A percentile compares a stretch with the other conserved stretches of the same genome.
Conservation (phyloP, 2,888 invertebrate species). For the Caradrina clavipalpis region DNA sequence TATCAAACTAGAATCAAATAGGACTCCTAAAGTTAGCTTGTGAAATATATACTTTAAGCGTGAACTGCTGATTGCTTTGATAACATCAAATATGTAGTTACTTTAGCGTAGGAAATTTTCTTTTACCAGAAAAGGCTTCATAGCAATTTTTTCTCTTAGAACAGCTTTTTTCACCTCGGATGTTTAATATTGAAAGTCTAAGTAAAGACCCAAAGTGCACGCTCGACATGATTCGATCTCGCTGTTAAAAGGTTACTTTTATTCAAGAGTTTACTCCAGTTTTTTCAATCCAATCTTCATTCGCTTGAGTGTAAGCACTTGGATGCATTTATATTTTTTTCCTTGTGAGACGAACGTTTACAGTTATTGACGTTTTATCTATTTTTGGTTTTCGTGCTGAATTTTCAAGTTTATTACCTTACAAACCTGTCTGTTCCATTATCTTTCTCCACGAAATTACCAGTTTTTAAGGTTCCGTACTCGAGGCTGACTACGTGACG, state of each 20-base stretch:
- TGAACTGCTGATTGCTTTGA: constrained; percentile 17
- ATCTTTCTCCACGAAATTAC: not conserved
- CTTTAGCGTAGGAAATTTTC: constrained; percentile 5
- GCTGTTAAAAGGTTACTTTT: constrained; percentile 47
- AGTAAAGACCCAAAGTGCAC: constrained; percentile 47
- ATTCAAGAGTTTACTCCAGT: constrained; percentile 34
- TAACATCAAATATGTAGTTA: constrained; percentile 22
- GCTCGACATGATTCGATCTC: constrained; percentile 44
- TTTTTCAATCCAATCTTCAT: constrained; percentile 63
- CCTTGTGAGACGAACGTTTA: constrained; percentile 21
- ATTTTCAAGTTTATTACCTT: not conserved
- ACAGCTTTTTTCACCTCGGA: constrained; percentile 14
- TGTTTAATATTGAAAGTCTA: constrained; percentile 45
- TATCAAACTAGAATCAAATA: constrained; percentile 37
- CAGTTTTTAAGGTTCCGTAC: not conserved
- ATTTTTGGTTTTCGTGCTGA: not conserved
- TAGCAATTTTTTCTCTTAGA: constrained; percentile 23
- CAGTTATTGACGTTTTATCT: constrained; percentile 15
- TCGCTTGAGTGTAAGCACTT: constrained; percentile 53
- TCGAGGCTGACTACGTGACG: no score
- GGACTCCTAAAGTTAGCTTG: constrained; percentile 22
- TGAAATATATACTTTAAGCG: constrained; percentile 8
- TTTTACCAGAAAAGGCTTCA: constrained; percentile 19
- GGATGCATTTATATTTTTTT: constrained; percentile 51
- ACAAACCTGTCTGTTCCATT: constrained; percentile 1